phyloP scores from a whole-genome alignment of 1,140 invertebrate genomes.

The Diachasmimorpha longicaudata region DNA sequence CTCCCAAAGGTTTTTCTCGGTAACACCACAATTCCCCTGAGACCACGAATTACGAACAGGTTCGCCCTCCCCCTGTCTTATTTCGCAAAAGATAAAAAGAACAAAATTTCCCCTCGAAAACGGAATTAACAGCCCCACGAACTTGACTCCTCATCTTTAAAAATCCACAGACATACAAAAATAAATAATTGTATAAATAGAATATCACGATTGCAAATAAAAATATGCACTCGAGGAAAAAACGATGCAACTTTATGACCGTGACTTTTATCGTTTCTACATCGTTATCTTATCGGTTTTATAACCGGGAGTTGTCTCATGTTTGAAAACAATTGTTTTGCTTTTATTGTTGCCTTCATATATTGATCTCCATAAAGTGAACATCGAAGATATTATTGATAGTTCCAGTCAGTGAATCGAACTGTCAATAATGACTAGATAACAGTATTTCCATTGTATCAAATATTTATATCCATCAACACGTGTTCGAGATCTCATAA shows the following conservation, averaged over 20 bases:
- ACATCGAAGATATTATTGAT: too few relatives aligned
- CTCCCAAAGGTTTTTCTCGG: background rate
- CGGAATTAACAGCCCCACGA: too few relatives aligned
- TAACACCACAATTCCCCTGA: background rate
- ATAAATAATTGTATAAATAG: too few relatives aligned
- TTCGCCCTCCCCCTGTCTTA: background rate
- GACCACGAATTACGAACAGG: background rate
- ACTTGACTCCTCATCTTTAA: too few relatives aligned
- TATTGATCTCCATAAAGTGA: too few relatives aligned
- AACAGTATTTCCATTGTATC: too few relatives aligned
- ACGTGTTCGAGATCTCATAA: background rate
- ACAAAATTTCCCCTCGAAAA: background rate
- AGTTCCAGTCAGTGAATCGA: too few relatives aligned
- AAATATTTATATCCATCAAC: background rate
- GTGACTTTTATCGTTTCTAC: background rate
- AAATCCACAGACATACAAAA: too few relatives aligned
- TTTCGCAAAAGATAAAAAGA: background rate
- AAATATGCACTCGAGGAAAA: background rate
- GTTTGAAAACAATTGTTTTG: too few relatives aligned
- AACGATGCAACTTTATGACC: background rate
- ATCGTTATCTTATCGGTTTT: background rate
- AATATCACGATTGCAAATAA: background rate
- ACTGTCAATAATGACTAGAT: too few relatives aligned
- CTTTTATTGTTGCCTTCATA: too few relatives aligned
- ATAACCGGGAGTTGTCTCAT: background rate